Base-by-base conservation (phyloP, 1,140 invertebrate species). In the Tetragnatha versicolor region DNA sequence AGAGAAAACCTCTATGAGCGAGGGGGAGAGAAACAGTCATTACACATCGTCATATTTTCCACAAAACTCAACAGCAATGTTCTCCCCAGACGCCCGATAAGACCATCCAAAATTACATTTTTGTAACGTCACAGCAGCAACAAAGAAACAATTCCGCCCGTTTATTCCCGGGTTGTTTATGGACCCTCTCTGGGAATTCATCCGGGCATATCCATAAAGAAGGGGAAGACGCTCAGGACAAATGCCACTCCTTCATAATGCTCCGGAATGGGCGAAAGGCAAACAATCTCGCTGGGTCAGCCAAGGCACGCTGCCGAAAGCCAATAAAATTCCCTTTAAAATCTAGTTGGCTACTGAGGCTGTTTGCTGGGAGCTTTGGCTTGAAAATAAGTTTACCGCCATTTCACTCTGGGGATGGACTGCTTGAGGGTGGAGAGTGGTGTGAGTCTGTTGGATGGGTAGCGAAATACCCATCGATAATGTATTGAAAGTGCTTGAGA, bases 281-380 rank as follows among this genome's bases (percentile, higher is more conserved):
- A 51, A 51, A 51, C 49, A 51, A 51, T 51, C 49, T 51, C 49
- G 7, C 12, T 22, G 7, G 49, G 49, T 51, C 49, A 51, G 49
- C 49, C 25, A 51, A 22, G n/a, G 6, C 49, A 1, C n/a, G 25
- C 6, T 17, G 7, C 25, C n/a, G 25, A 22, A 51, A 14, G 9
- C 49, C 49, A 51, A 51, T 51, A 51, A 51, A 51, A 51, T 51
- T 51, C 49, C n/a, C 49, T 51, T 51, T 51, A 51, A 51, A 51
- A 51, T 51, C 25, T 22, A 51, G 49, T 22, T n/a, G n/a, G n/a
- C 49, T 22, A 2, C 49, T 14, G 49, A 51, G 49, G 25, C 7
- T 51, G 49, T 51, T 51, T 51, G 49, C 49, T 9, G 7, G 25
- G 20, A 51, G 12, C 49, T 22, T 22, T 14, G n/a, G 12, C n/a